phyloP scores from a whole-genome alignment of 2,113 vertebrate species.

The Plecturocebus donacophilus region DNA sequence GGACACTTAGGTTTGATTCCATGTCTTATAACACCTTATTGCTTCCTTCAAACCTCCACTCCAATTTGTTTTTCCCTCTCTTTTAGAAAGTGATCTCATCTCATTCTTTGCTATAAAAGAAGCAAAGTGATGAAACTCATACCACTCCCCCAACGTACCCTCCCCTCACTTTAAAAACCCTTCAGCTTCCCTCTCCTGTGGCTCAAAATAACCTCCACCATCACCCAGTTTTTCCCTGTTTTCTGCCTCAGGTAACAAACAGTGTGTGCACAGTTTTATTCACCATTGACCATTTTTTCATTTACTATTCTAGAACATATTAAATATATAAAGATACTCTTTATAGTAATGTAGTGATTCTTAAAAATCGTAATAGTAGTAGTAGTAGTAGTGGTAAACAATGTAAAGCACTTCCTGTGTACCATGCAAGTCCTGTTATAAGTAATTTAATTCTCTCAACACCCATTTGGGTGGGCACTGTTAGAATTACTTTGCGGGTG shows the following conservation, averaged over 20 bases:
- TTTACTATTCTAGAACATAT: slow-evolving; percentile 26
- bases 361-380: neutral
- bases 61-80: neutral
- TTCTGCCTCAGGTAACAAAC: neutral
- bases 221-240: neutral
- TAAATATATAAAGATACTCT: slow-evolving; percentile 1
- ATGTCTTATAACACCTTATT: neutral
- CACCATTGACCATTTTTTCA: neutral
- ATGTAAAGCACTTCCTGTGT: neutral
- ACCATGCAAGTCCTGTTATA: neutral
- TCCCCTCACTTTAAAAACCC: too few relatives aligned
- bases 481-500: slow-evolving; percentile 40
- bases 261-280: neutral
- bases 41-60: neutral
- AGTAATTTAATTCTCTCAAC: neutral
- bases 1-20: too few relatives aligned
- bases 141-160: too few relatives aligned
- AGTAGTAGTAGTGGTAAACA: neutral
- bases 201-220: neutral
- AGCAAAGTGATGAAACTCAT: neutral
- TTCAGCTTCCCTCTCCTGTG: neutral
- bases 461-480: neutral
- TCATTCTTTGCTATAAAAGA: neutral
- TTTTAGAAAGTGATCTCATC: neutral
- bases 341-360: neutral